Evolutionary conservation across 2,113 vertebrate species (phyloP), one percentile per base, ranked within the genome.

Genomic region (Phrynosoma blainvillii): DNA sequence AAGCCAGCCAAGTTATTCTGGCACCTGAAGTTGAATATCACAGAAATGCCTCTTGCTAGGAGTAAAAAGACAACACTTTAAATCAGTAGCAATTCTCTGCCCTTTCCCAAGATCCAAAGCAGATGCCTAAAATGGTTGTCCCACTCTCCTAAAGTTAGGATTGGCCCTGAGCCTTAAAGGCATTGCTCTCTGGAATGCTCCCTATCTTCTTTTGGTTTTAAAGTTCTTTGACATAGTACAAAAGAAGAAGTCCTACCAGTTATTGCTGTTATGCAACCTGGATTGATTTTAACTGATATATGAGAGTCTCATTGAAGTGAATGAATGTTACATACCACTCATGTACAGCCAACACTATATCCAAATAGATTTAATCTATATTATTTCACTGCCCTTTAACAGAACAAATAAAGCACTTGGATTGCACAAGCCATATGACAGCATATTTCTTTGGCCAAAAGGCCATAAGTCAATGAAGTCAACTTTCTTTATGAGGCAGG

Each of bases 351-450:
- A 1, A 74, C 47, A 47, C 47, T n/a, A 75, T 16, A 21, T 2
- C 66, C 1, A 75, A 79, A 89, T 79, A 74, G 27, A 74, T 56
- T 47, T 36, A 30, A 77, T 91, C 1, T 82, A 0, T 62, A 88
- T 54, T 89, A 2, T 62, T 90, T 65, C 52, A 11, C 13, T 77
- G 88, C 18, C 1, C 21, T 85, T 75, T 77, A 90, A 9, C 2
- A 59, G 6, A 62, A 80, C 0, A 21, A 75, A 86, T 52, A 74
- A 0, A 42, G 2, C 11, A 30, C 56, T 94, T 88, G 27, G 79
- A 90, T 90, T 16, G 90, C 20, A 30, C 62, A 40, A 70, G 81
- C 75, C 70, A 82, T 90, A 73, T 66, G 87, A 71, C 36, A 70
- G 13, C 8, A 52, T 70, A 88, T 87, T 52, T 56, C 30, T 94